A percentile compares a stretch with the other conserved stretches of the same genome.
Conservation (phyloP, 2,888 invertebrate genomes). For the Octonoba sinensis region DNA sequence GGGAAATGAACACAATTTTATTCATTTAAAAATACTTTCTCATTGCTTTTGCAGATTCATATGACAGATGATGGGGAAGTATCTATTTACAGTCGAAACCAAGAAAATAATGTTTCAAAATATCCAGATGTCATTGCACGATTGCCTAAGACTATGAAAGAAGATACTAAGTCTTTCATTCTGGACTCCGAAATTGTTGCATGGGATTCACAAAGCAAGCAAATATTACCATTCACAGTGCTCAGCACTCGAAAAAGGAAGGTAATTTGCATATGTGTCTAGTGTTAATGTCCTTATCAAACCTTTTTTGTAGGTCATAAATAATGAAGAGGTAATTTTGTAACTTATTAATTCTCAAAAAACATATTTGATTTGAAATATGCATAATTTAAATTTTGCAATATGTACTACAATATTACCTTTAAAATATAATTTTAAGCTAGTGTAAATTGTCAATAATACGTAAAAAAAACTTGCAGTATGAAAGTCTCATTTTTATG, state of each 20-base stretch:
- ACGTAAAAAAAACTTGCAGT: too few species aligned
- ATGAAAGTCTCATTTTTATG: too few species aligned
- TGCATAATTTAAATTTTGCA: neutral
- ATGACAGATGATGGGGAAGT: constrained; percentile 78
- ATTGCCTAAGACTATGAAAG: constrained; percentile 72
- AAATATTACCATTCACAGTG: constrained; percentile 96
- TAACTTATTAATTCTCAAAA: too few species aligned
- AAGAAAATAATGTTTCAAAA: constrained; percentile 92
- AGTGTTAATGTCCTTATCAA: neutral
- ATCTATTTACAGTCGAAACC: constrained; percentile 93
- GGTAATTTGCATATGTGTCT: constrained; percentile 72
- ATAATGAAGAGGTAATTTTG: too few species aligned
- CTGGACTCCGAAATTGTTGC: constrained; percentile 98
- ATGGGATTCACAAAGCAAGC: constrained; percentile 87
- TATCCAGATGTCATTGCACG: constrained; percentile 93
- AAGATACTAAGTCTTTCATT: constrained; percentile 83
- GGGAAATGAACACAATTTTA: too few species aligned
- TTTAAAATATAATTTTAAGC: neutral
- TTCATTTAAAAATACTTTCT: neutral
- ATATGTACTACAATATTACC: too few species aligned
- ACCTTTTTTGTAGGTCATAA: neutral
- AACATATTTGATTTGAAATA: neutral
- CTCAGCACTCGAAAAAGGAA: constrained; percentile 95
- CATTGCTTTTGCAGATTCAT: constrained; percentile 76
- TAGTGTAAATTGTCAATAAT: too few species aligned